phyloP scores from a whole-genome alignment of 35 echinoderm and acorn worm genomes.

The Ptychodera flava region DNA sequence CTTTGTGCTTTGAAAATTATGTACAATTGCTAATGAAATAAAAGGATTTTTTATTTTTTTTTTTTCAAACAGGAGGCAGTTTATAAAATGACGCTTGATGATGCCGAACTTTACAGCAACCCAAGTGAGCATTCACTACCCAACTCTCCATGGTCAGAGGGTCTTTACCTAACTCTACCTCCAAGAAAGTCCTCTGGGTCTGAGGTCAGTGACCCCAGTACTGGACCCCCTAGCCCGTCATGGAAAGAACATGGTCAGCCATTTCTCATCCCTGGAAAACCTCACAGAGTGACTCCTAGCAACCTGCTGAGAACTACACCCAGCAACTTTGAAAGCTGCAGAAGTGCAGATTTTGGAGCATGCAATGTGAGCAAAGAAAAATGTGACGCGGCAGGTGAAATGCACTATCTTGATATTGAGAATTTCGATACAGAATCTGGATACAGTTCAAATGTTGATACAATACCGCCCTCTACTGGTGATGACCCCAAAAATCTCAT shows the following conservation, averaged over 20 bases:
- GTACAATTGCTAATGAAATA: too few relatives aligned
- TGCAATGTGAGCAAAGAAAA: not conserved
- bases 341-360: not conserved
- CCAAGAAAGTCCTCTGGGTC: not conserved
- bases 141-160: not conserved
- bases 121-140: not conserved
- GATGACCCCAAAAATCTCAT: not conserved
- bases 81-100: not conserved
- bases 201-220: not conserved
- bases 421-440: not conserved
- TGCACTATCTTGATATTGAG: not conserved
- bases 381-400: not conserved
- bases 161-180: not conserved
- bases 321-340: not conserved
- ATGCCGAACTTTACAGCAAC: not conserved
- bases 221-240: not conserved
- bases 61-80: too few relatives aligned
- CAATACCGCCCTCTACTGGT: not conserved
- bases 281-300: not conserved
- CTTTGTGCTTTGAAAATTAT: too few relatives aligned
- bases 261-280: not conserved
- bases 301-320: not conserved
- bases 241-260: not conserved
- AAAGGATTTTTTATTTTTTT: too few relatives aligned
- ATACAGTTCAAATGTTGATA: not conserved